A percentile compares a stretch with the other conserved stretches of the same genome.
Evolutionary conservation across 2,797 vertebrate species (phyloP).

Genomic region (Sebastiscus tertius): DNA sequence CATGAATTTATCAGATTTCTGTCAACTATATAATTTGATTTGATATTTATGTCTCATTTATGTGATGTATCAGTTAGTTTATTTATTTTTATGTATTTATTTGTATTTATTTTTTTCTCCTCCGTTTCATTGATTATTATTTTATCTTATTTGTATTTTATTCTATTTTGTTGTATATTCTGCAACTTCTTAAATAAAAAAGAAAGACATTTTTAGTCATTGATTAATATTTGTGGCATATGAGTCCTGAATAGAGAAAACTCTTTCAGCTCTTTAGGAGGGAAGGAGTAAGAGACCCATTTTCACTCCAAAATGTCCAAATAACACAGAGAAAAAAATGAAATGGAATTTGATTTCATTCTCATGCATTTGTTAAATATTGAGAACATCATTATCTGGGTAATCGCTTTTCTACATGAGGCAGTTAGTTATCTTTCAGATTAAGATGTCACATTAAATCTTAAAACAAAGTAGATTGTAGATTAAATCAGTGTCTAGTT

Average conservation of each 20-base stretch:
- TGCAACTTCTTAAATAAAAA: no score
- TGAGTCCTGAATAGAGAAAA: background rate
- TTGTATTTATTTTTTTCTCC: no score
- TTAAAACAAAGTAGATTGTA: background rate
- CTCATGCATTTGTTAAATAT: background rate
- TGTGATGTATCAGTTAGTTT: no score
- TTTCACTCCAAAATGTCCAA: background rate
- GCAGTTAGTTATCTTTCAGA: background rate
- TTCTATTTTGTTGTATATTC: no score
- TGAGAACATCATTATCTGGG: no score
- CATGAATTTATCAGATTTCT: no score
- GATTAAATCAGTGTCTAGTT: background rate
- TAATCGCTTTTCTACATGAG: no score
- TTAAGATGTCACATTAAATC: background rate
- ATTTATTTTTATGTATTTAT: no score
- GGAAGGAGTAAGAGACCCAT: accelerated
- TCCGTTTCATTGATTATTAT: no score
- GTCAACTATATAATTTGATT: no score
- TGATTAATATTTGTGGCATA: background rate
- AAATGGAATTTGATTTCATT: background rate
- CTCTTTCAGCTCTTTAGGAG: background rate
- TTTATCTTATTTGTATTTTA: no score
- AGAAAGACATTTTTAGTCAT: background rate
- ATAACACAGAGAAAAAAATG: background rate
- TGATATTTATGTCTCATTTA: no score